A percentile compares a stretch with the other conserved stretches of the same genome.
These are phyloP conservation scores for Fistularia commersonii DNA, from an alignment of 2,797 vertebrate genomes.

Conservation along the genomic window DNA sequence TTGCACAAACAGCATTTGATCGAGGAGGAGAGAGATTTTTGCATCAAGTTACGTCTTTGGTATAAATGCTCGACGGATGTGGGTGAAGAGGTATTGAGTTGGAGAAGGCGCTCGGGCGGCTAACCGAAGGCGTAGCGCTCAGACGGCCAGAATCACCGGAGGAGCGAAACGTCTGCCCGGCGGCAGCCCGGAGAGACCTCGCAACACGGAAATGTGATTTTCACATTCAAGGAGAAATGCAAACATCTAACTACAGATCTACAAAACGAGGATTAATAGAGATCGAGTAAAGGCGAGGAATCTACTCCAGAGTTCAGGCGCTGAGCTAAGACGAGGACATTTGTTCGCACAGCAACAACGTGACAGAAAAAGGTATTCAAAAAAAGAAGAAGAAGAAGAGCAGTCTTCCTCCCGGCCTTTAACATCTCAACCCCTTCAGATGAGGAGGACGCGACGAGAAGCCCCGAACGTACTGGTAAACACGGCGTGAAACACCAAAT, in stretches of 20 bases:
- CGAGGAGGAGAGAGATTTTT: conserved; percentile 47
- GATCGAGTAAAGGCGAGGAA: conserved; percentile 56
- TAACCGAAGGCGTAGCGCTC: conserved; percentile 67
- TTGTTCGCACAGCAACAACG: conserved; percentile 55
- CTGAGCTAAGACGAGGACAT: conserved; percentile 56
- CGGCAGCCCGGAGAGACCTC: conserved; percentile 54
- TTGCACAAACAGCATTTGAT: conserved; percentile 58
- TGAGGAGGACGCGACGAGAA: conserved; percentile 28
- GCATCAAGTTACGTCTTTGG: conserved; percentile 60
- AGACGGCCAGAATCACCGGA: conserved; percentile 45
- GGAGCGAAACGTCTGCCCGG: conserved; percentile 62
- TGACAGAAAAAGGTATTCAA: no score
- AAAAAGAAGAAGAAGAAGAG: conserved; percentile 44
- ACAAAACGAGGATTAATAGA: conserved; percentile 73
- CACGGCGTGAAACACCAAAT: conserved; percentile 48
- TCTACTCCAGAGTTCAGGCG: conserved; percentile 57
- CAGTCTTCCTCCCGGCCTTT: conserved; percentile 41
- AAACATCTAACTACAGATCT: conserved; percentile 75
- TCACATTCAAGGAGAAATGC: conserved; percentile 74
- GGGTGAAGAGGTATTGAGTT: conserved; percentile 60
- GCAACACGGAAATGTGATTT: conserved; percentile 75
- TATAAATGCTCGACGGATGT: conserved; percentile 60
- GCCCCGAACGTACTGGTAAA: conserved; percentile 39
- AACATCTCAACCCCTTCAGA: conserved; percentile 21
- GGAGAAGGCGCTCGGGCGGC: conserved; percentile 40